Conservation (phyloP, 2,797 vertebrate genomes). For the Yasuhikotakia modesta region DNA sequence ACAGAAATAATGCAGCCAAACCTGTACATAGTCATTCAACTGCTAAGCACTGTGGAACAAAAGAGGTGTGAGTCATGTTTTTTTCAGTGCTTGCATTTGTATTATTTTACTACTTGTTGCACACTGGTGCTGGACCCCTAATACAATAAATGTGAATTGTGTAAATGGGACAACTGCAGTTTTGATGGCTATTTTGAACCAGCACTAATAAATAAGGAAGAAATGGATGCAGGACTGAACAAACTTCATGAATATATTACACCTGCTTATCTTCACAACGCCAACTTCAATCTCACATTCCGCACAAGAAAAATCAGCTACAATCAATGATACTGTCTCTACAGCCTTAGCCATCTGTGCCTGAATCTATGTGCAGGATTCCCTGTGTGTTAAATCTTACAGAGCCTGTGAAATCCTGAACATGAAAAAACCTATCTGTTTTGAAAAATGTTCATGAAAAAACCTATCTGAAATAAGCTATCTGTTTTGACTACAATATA, state of each 20-base stretch:
- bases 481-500: neutral
- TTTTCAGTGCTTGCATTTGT: no score
- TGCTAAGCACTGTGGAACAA: no score
- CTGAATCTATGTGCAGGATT: neutral
- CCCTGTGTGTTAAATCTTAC: neutral
- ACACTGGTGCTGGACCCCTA: neutral
- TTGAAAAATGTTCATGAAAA: no score
- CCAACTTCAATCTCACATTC: slow-evolving; percentile 28
- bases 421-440: neutral
- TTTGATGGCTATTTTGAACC: neutral
- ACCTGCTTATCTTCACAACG: slow-evolving; percentile 1
- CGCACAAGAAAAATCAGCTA: neutral
- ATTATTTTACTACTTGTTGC: neutral
- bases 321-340: no score
- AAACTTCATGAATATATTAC: slow-evolving; percentile 2
- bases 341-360: neutral
- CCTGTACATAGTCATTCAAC: no score
- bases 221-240: neutral
- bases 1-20: no score
- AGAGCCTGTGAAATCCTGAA: neutral
- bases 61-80: no score
- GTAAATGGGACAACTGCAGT: neutral
- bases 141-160: neutral
- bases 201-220: neutral
- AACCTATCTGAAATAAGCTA: no score